Base-by-base conservation (phyloP, 2,888 invertebrate species). In the Lymantria monacha region DNA sequence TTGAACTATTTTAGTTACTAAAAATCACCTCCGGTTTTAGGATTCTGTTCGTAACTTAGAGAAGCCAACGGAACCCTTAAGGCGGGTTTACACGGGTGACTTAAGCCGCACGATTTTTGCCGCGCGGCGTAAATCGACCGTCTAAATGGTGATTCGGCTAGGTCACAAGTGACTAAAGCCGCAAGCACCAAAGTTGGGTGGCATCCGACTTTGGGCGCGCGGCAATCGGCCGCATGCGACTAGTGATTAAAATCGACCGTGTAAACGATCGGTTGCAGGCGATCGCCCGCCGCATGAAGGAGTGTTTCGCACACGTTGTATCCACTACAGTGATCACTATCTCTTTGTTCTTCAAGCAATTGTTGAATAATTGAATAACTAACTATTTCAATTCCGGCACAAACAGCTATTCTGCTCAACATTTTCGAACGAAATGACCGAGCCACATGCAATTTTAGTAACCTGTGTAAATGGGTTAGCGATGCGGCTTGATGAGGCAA, bases 151-250 rank as follows among this genome's bases (percentile, higher is more conserved):
- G 22, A 45, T 45, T 45, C 45, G 37, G 37, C 45, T 37, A 45
- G 15, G 45, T 61, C 36, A 63, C 70, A 66, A 62, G 64, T 69
- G 67, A 69, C 66, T 67, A 65, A 70, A 69, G 67, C 63, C 65
- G 66, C 70, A 67, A 69, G 70, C 66, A 64, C 64, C 69, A 69
- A 71, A 70, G 71, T 70, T 67, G 63, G 62, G 65, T 70, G 69
- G 69, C 69, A 66, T 67, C 9, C 36, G 70, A 70, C 66, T 70
- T 72, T 69, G 55, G 61, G 65, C 66, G 69, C 67, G 68, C 69
- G 67, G 64, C 68, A 31, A 68, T 63, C 65, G 65, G 68, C 68
- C 66, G 66, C 65, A 71, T 68, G 66, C 66, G 67, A 48, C 67
- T 70, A 65, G 67, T 65, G 68, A 59, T 50, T 61, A 56, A 64